Percentiles rank a stretch among this genome's conserved stretches.
Evolutionary conservation across 1,140 invertebrate species (phyloP).

Genomic region (Bombus impatiens): DNA sequence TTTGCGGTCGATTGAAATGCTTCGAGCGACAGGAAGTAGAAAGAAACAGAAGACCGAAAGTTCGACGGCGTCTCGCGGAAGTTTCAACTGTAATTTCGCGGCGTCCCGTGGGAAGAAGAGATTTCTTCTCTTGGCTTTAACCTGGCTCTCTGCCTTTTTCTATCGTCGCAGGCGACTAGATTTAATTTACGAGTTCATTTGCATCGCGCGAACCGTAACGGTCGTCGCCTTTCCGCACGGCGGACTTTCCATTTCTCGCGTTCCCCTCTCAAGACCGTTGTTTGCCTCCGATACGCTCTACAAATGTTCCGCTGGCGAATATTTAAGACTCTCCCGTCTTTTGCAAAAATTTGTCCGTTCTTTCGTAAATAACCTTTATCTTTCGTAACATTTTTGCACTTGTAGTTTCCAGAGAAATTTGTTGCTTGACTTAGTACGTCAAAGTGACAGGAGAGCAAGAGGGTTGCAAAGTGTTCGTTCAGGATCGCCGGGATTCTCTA

Average conservation of each 20-base stretch:
- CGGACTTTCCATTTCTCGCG: background rate
- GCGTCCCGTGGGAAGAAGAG: background rate
- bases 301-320: background rate
- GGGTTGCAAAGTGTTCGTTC: no score
- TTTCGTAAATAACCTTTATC: background rate
- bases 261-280: background rate
- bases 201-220: slow-evolving; percentile 50
- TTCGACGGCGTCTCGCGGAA: slow-evolving; percentile 8
- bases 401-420: no score
- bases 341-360: background rate
- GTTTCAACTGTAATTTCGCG: slow-evolving; percentile 32
- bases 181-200: slow-evolving; percentile 70
- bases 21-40: background rate
- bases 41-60: slow-evolving; percentile 16
- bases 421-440: no score
- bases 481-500: no score
- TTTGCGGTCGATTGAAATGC: slow-evolving; percentile 13
- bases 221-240: slow-evolving; percentile 22
- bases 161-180: slow-evolving; percentile 35
- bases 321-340: background rate
- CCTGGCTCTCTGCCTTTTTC: background rate
- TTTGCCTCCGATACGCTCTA: no score
- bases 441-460: no score
- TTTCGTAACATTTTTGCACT: background rate
- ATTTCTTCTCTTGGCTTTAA: background rate